Base-by-base conservation (phyloP, 1,140 invertebrate species). In the Lordiphosa stackelbergi region DNA sequence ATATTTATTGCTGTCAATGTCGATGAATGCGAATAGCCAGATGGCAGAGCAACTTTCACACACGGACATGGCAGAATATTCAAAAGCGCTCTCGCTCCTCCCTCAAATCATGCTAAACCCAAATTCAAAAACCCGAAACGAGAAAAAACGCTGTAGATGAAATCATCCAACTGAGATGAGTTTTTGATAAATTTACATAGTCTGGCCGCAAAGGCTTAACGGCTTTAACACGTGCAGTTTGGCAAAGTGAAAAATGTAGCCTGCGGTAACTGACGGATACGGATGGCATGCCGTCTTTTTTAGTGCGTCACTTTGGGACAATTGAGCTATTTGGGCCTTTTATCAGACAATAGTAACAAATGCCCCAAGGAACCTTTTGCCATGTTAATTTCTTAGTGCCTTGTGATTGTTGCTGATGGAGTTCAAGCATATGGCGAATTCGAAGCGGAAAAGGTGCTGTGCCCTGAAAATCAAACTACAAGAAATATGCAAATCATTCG, bases 401-500 rank as follows among this genome's bases (percentile, higher is more conserved):
- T 40, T 66, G 43, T 12, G 13, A 66, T 66, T 66, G 64, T 55
- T 62, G 48, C 28, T 56, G 41, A 38, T 12, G 56, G 37, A 13
- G 13, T 22, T 10, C 28, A 35, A 34, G 11, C 48, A 57, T 73
- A 62, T 69, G 45, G 36, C 37, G 41, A 48, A 58, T 37, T 36
- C 58, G 28, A 34, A 22, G 42, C 16, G 64, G 12, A 59, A 51
- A 42, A 40, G 24, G 49, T 36, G 40, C 24, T 34, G 49, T 12
- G 46, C 46, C 35, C 53, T 38, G 36, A 34, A 13, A 58, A 71
- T 54, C 38, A 47, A 38, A 46, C 40, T 40, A 13, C 56, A 49
- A 41, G 38, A 56, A 71, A 64, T 55, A 81, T 79, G 71, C 71
- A 75, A 79, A 81, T 81, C 62, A 68, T 49, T 53, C 24, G 22